Evolutionary conservation across 2,888 invertebrate genomes (phyloP), one percentile per base, ranked within the genome.

Genomic region (Rhingia rostrata): DNA sequence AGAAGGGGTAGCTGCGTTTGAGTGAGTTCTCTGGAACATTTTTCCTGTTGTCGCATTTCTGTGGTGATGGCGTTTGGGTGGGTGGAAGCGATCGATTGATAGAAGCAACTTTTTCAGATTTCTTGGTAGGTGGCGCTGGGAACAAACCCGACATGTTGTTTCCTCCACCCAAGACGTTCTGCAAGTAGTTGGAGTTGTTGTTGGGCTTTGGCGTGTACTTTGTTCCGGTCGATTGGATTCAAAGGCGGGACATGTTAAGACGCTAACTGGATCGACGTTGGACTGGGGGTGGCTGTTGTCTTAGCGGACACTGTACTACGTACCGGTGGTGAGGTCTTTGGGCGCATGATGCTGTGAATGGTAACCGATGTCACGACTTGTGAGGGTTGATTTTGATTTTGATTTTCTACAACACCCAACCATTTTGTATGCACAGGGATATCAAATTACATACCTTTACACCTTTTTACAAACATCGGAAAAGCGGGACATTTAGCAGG

Each of bases 121-220:
- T 86, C 67, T 91, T 91, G 3, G 88, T 88, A 4, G 91, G 91
- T 0, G 91, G 91, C 4, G 89, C 87, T 4, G 91, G 91, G 53
- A 91, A 91, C 0, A 91, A 86, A 1, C 87, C 87, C 0, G 90
- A 87, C 43, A 90, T 60, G 54, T 86, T 89, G 9, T 87, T 89
- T 49, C 77, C 80, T 4, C 70, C 83, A 6, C 89, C 88, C 14
- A 91, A 66, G 47, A 91, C 89, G 66, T 86, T 91, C 66, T 91
- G 91, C 85, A 91, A 78, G 64, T 89, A 91, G 33, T 81, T 88
- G 41, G 82, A 87, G 7, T 67, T 88, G 4, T 79, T 39, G 41
- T 86, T 86, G 0, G 91, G 91, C 63, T 90, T 91, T 1, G 90
- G 91, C n/a, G 91, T 91, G 43, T 91, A 91, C 70, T 91, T 91